These are phyloP conservation scores for Cerceris ruficornis DNA, from an alignment of 2,888 invertebrate species.

Conservation along the genomic window DNA sequence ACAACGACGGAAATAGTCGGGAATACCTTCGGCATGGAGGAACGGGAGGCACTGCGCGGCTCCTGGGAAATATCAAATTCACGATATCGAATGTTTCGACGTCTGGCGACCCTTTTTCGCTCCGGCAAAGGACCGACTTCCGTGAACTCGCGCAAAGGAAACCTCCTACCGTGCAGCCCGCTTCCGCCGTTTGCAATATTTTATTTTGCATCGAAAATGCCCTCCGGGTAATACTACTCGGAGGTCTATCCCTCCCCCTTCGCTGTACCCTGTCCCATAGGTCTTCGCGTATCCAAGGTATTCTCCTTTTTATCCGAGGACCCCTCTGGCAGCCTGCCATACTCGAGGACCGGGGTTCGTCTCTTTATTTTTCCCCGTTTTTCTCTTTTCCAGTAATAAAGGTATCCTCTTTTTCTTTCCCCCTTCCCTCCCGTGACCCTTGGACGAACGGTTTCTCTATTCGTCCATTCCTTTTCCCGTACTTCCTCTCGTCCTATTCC, in stretches of 20 bases:
- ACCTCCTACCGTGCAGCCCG: neutral
- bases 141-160: slow-evolving; percentile 11
- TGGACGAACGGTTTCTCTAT: neutral
- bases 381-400: slow-evolving; percentile 34
- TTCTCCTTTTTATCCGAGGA: slow-evolving; percentile 44
- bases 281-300: slow-evolving; percentile 37
- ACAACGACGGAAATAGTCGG: slow-evolving; percentile 38
- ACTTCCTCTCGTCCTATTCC: slow-evolving; percentile 39
- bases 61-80: slow-evolving; percentile 53
- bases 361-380: slow-evolving; percentile 54
- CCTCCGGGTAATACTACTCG: slow-evolving; percentile 39
- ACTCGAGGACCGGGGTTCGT: slow-evolving; percentile 45
- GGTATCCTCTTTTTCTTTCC: slow-evolving; percentile 28
- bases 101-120: slow-evolving; percentile 39
- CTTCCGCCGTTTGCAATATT: slow-evolving; percentile 46
- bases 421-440: slow-evolving; percentile 23
- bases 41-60: slow-evolving; percentile 8
- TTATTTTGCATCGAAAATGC: slow-evolving; percentile 62
- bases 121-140: slow-evolving; percentile 29
- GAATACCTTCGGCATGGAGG: slow-evolving; percentile 28
- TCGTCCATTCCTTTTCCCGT: slow-evolving; percentile 45
- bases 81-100: slow-evolving; percentile 47
- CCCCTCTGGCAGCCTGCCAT: slow-evolving; percentile 64
- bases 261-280: slow-evolving; percentile 39
- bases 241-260: slow-evolving; percentile 29